A percentile compares a stretch with the other conserved stretches of the same genome.
These are phyloP conservation scores for Chelonus insularis DNA, from an alignment of 1,140 invertebrate species.

Conservation along the genomic window DNA sequence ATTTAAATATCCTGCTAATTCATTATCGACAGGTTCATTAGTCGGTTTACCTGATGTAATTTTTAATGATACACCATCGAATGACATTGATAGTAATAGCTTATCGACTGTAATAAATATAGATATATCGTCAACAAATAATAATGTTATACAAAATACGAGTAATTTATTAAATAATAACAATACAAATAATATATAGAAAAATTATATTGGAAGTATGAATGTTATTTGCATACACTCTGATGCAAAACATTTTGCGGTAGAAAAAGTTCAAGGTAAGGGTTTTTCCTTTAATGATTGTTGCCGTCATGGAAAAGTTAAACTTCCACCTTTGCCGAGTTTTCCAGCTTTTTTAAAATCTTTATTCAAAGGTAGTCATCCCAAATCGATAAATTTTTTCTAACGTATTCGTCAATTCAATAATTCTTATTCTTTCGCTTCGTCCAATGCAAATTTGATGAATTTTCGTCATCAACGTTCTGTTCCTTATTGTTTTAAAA, in stretches of 20 bases:
- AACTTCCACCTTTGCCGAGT: not conserved
- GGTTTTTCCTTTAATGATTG: constrained; percentile 17
- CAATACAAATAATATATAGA: not conserved
- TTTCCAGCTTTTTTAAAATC: not conserved
- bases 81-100: constrained; percentile 36
- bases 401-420: constrained; percentile 17
- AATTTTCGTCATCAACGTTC: constrained; percentile 3
- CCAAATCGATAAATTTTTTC: constrained; percentile 14
- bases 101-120: no score
- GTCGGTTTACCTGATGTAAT: no score
- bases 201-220: constrained; percentile 1
- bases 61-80: no score
- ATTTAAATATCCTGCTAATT: no score
- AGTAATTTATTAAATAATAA: not conserved
- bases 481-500: constrained; percentile 17
- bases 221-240: constrained; percentile 6
- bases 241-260: constrained; percentile 6
- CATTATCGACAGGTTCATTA: no score
- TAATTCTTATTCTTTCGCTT: constrained; percentile 17
- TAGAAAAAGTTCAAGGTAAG: constrained; percentile 12
- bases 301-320: constrained; percentile 15
- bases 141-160: no score
- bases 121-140: no score
- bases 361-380: constrained; percentile 12
- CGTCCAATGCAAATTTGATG: constrained; percentile 22